Evolutionary conservation across 1,140 invertebrate species (phyloP).

Genomic region (Bombus huntii): DNA sequence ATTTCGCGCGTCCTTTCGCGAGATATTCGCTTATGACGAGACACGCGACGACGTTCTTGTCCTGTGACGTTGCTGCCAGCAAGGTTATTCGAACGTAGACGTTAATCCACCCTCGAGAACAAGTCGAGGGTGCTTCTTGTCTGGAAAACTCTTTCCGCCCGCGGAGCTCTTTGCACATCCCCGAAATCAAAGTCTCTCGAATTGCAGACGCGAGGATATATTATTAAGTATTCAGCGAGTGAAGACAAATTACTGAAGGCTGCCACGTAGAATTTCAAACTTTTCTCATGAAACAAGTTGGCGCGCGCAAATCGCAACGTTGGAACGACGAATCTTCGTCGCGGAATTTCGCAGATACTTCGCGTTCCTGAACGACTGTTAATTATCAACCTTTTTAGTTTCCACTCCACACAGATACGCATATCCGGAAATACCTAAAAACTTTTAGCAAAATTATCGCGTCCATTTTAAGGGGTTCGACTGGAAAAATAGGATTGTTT

Average conservation of each 20-base stretch:
- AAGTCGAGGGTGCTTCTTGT: constrained; percentile 10
- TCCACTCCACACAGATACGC: background rate
- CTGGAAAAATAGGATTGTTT: too few relatives aligned
- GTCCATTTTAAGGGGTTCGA: too few relatives aligned
- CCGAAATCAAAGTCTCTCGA: constrained; percentile 47
- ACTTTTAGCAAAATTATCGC: too few relatives aligned
- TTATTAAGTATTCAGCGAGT: constrained; percentile 51
- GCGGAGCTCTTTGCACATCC: constrained; percentile 3
- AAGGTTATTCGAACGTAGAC: constrained; percentile 13
- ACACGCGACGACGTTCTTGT: background rate
- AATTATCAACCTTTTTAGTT: constrained; percentile 1
- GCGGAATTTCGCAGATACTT: constrained; percentile 10
- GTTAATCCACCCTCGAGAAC: constrained; percentile 4
- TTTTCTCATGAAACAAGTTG: constrained; percentile 54
- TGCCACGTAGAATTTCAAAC: constrained; percentile 39
- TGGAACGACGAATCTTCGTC: background rate
- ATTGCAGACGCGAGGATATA: constrained; percentile 33
- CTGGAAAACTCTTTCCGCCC: constrained; percentile 10
- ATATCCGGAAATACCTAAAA: too few relatives aligned
- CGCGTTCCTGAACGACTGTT: background rate
- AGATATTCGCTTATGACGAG: background rate
- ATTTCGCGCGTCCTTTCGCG: too few relatives aligned
- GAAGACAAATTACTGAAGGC: constrained; percentile 49
- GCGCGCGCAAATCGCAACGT: background rate
- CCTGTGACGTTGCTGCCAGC: background rate